Conservation (phyloP, 2,888 invertebrate species). For the Drosophila lutescens region DNA sequence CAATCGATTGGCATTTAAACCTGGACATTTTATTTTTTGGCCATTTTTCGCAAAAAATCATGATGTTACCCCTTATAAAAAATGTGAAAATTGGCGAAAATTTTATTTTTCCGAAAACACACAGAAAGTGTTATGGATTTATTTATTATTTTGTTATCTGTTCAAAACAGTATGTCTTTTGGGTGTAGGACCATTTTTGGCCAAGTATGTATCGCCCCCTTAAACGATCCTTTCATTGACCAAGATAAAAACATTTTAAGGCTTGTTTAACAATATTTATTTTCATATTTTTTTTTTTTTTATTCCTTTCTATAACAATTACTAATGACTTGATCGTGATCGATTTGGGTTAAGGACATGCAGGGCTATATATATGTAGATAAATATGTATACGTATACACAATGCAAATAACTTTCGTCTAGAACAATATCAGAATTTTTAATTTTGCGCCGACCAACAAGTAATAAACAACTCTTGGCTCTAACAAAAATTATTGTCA, state of each 20-base stretch:
- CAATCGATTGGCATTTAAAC: no score
- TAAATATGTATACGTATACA: constrained; percentile 13
- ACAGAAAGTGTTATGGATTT: no score
- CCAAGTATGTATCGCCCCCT: no score
- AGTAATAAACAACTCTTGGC: constrained; percentile 12
- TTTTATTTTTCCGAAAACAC: no score
- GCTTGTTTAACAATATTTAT: constrained; percentile 33
- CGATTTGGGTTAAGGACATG: constrained; percentile 21
- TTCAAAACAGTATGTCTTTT: no score
- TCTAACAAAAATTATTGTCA: constrained; percentile 49
- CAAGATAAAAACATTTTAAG: background rate
- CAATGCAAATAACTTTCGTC: constrained; percentile 23
- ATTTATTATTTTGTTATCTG: no score
- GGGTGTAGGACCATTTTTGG: no score
- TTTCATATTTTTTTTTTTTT: constrained; percentile 14
- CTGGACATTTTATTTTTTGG: no score
- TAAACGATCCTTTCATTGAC: background rate
- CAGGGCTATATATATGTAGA: constrained; percentile 8
- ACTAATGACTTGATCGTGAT: constrained; percentile 40
- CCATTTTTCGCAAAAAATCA: no score
- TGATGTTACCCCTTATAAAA: no score
- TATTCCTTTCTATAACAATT: constrained; percentile 25
- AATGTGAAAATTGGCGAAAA: no score
- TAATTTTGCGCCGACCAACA: constrained; percentile 1
- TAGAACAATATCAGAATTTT: constrained; percentile 28